Conservation (phyloP, 2,888 invertebrate genomes). For the Lymantria dispar region DNA sequence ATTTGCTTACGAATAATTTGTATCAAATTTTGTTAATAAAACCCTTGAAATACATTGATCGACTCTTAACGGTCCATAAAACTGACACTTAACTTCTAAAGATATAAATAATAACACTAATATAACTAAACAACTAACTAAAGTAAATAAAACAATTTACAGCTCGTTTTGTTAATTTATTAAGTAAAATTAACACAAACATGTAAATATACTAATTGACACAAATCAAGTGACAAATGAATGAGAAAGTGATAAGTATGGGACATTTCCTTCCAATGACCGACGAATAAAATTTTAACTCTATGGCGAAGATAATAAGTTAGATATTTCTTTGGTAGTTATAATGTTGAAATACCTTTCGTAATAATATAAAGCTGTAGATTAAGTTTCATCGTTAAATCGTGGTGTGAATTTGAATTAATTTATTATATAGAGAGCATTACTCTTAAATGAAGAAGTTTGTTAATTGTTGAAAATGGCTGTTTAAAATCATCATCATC, state of each 20-base stretch:
- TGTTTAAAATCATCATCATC: too few species aligned
- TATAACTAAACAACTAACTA: constrained; percentile 28
- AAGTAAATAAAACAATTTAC: constrained; percentile 35
- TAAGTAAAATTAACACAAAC: constrained; percentile 25
- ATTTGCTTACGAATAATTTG: too few species aligned
- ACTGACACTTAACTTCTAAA: constrained; percentile 21
- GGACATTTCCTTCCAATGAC: constrained; percentile 17
- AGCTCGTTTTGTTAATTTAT: constrained; percentile 24
- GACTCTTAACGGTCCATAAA: constrained; percentile 2
- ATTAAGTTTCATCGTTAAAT: constrained; percentile 5
- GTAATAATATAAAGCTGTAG: constrained; percentile 1
- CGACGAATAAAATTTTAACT: constrained; percentile 4
- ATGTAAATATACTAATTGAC: constrained; percentile 40
- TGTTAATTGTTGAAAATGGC: too few species aligned
- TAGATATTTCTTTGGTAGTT: background rate
- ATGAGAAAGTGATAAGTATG: constrained; percentile 31
- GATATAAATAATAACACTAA: constrained; percentile 25
- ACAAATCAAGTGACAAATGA: constrained; percentile 43
- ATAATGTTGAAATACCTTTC: background rate
- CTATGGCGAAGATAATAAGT: background rate
- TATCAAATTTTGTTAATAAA: too few species aligned
- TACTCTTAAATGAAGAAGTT: too few species aligned
- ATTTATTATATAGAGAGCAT: background rate
- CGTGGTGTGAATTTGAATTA: background rate
- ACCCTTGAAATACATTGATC: too few species aligned